Conservation (phyloP, 2,888 invertebrate genomes). For the Cephus pulcher region DNA sequence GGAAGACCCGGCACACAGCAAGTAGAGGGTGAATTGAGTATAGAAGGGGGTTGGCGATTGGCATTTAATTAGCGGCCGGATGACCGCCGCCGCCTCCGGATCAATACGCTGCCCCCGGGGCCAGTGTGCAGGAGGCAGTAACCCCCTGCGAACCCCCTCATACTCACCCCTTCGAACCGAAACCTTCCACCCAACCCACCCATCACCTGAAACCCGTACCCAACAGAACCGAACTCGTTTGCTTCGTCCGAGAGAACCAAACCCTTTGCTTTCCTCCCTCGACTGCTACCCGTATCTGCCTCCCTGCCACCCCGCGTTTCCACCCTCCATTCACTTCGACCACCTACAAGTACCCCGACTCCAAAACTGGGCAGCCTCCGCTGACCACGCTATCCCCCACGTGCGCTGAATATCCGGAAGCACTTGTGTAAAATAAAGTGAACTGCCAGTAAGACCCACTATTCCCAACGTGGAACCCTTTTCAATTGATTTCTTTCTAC, state of each 20-base stretch:
- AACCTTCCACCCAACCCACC: slow-evolving; percentile 26
- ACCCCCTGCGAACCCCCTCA: slow-evolving; percentile 45
- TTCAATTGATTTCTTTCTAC: background rate
- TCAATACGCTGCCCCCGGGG: slow-evolving; percentile 65
- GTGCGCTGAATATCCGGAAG: slow-evolving; percentile 61
- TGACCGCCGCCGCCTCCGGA: slow-evolving; percentile 66
- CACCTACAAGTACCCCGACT: slow-evolving; percentile 19
- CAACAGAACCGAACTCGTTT: slow-evolving; percentile 46
- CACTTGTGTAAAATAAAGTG: slow-evolving; percentile 59
- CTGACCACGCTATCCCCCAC: slow-evolving; percentile 50
- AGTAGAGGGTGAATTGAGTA: slow-evolving; percentile 56
- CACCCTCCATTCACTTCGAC: slow-evolving; percentile 12
- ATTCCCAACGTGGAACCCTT: background rate
- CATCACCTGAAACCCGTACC: slow-evolving; percentile 29
- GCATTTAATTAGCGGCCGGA: slow-evolving; percentile 67
- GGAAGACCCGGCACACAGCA: slow-evolving; percentile 44
- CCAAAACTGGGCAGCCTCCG: slow-evolving; percentile 19
- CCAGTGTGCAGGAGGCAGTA: slow-evolving; percentile 63
- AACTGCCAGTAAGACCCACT: slow-evolving; percentile 42
- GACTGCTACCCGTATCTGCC: background rate
- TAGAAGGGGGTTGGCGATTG: slow-evolving; percentile 62
- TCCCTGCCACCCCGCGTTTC: background rate
- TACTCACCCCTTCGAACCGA: slow-evolving; percentile 31
- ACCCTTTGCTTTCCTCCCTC: slow-evolving; percentile 40
- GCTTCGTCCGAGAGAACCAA: slow-evolving; percentile 38